A percentile compares a stretch with the other conserved stretches of the same genome.
Evolutionary conservation across 2,888 invertebrate genomes (phyloP).

Genomic region (Euproctis similis): DNA sequence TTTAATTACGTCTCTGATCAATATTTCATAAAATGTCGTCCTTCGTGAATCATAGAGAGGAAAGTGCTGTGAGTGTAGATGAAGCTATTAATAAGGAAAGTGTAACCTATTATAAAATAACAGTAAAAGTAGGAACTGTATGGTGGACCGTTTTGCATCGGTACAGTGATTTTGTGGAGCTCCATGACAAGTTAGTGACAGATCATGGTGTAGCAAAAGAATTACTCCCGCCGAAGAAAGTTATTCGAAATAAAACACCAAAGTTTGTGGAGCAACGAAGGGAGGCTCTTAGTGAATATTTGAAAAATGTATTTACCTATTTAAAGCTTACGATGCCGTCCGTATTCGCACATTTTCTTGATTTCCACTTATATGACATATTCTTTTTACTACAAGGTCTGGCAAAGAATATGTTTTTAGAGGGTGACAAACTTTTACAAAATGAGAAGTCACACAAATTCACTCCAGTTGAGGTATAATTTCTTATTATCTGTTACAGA

Average conservation of each 20-base stretch:
- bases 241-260: conserved; percentile 92
- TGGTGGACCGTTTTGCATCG: conserved; percentile 90
- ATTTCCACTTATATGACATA: conserved; percentile 93
- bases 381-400: conserved; percentile 89
- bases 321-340: conserved; percentile 87
- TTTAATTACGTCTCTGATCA: conserved; percentile 4
- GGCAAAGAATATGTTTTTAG: conserved; percentile 84
- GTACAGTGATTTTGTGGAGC: conserved; percentile 92
- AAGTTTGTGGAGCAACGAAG: conserved; percentile 90
- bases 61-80: conserved; percentile 80
- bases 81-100: conserved; percentile 78
- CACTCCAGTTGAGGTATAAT: conserved; percentile 87
- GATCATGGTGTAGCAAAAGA: conserved; percentile 90
- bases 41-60: conserved; percentile 80
- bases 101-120: conserved; percentile 84
- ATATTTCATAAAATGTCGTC: conserved; percentile 81
- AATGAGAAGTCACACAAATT: conserved; percentile 80
- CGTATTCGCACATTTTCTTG: conserved; percentile 87
- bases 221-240: conserved; percentile 93
- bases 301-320: conserved; percentile 84
- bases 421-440: conserved; percentile 82
- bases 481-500: too few species aligned
- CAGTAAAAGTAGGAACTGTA: conserved; percentile 80
- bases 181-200: conserved; percentile 87
- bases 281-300: conserved; percentile 86